Evolutionary conservation across 2,797 vertebrate genomes (phyloP).

Genomic region (Bovichtus diacanthus): DNA sequence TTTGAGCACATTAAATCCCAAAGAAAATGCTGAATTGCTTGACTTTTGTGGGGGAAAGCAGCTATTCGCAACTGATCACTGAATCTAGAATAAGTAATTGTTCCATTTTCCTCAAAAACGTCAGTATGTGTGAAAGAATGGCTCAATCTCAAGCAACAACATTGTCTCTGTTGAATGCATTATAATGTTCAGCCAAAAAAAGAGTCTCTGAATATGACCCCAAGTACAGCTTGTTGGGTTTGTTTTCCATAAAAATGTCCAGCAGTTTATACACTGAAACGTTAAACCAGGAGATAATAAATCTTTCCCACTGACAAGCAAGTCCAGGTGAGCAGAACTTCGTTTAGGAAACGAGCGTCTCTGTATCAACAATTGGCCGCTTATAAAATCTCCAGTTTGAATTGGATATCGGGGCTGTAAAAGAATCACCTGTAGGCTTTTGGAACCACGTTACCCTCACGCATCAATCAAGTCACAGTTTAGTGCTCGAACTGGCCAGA

Average conservation of each 20-base stretch:
- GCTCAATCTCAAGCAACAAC: conserved; percentile 32
- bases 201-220: conserved; percentile 22
- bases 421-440: conserved; percentile 84
- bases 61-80: conserved; percentile 1
- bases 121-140: conserved; percentile 16
- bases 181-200: conserved; percentile 18
- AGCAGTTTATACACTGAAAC: conserved; percentile 66
- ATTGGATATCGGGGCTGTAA: conserved; percentile 75
- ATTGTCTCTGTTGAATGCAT: conserved; percentile 44
- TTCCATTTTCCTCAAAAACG: conserved; percentile 35
- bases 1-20: conserved; percentile 16
- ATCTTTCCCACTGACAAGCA: conserved; percentile 68
- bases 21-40: conserved; percentile 17
- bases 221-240: conserved; percentile 39
- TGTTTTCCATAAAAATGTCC: conserved; percentile 52
- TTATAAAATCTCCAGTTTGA: conserved; percentile 78
- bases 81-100: background rate
- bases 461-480: conserved; percentile 79
- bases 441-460: conserved; percentile 65
- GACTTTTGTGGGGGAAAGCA: background rate
- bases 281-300: conserved; percentile 68
- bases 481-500: conserved; percentile 63
- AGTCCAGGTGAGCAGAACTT: conserved; percentile 74
- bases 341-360: conserved; percentile 77
- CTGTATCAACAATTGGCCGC: conserved; percentile 73